Conservation (phyloP, 1,140 invertebrate genomes). For the Cotesia typhae region DNA sequence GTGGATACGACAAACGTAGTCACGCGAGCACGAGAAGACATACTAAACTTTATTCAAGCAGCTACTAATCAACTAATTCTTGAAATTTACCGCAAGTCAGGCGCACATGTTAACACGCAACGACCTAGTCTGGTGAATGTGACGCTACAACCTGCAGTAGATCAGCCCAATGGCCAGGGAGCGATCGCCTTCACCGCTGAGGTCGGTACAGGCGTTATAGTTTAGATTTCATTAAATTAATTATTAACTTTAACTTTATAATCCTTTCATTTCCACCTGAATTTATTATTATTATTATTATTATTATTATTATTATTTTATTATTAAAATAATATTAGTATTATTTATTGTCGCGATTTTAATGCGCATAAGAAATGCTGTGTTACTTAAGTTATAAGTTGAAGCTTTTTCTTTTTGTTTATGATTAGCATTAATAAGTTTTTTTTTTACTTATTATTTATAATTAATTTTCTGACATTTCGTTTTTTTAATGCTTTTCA, state of each 20-base stretch:
- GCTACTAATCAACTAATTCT: conserved; percentile 75
- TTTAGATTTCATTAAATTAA: conserved; percentile 42
- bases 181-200: conserved; percentile 86
- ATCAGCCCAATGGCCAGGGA: conserved; percentile 64
- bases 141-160: conserved; percentile 50
- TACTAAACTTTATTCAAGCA: conserved; percentile 82
- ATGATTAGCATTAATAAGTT: not conserved
- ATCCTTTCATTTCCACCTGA: not conserved
- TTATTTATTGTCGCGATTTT: not conserved
- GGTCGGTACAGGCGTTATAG: conserved; percentile 76
- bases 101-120: conserved; percentile 48
- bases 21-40: conserved; percentile 80
- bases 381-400: conserved; percentile 22
- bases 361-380: conserved; percentile 15
- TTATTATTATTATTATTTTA: conserved; percentile 32
- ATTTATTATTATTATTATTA: not conserved
- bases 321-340: too few species aligned
- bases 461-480: not conserved
- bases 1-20: conserved; percentile 87
- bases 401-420: too few species aligned
- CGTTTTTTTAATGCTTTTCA: not conserved
- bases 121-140: conserved; percentile 56
- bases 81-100: conserved; percentile 77
- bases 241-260: not conserved
- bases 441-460: conserved; percentile 13